Evolutionary conservation across 2,113 vertebrate genomes (phyloP).

Genomic region (Leucoraja erinaceus): DNA sequence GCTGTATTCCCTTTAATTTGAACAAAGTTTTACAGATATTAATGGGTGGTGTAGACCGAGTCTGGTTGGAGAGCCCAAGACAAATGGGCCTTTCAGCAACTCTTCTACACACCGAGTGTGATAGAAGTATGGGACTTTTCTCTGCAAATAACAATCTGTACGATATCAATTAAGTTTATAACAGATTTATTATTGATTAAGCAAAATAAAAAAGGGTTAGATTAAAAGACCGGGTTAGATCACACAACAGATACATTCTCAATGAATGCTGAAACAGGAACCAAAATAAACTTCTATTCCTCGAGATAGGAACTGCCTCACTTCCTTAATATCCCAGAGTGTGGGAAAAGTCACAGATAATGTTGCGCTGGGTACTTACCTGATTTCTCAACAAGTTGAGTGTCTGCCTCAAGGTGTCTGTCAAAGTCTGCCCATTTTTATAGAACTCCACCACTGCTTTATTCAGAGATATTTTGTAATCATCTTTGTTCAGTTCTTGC

Average conservation of each 20-base stretch:
- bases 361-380: slow-evolving; percentile 56
- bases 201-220: no score
- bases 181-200: background rate
- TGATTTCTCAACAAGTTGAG: slow-evolving; percentile 85
- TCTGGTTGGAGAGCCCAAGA: no score
- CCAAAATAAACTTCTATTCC: background rate
- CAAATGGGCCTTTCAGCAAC: background rate
- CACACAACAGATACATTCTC: no score
- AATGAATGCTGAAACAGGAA: no score
- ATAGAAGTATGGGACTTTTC: background rate
- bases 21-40: no score
- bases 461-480: slow-evolving; percentile 93
- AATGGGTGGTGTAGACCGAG: no score
- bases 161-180: background rate
- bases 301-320: background rate
- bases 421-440: slow-evolving; percentile 84
- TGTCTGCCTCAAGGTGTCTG: slow-evolving; percentile 79
- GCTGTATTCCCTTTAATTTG: no score
- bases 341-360: background rate
- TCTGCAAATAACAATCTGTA: background rate
- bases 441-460: slow-evolving; percentile 88
- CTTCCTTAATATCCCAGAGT: background rate
- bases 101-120: background rate
- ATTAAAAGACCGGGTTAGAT: no score
- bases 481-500: slow-evolving; percentile 90